Conservation (phyloP, 1,140 invertebrate genomes). For the Spodoptera litura region DNA sequence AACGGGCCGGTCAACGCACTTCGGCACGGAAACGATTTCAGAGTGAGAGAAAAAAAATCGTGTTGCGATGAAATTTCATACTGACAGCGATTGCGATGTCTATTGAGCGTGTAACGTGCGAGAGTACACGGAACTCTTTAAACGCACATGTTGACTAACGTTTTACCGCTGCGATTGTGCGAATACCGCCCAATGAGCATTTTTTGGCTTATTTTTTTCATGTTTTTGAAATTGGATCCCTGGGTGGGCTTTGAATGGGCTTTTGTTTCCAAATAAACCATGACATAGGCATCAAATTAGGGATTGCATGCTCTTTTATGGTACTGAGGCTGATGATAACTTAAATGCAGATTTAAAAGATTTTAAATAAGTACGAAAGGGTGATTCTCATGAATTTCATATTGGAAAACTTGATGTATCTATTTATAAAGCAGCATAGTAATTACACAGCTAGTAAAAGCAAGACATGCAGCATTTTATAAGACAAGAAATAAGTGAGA, state of each 20-base stretch:
- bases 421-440: neutral
- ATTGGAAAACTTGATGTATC: neutral
- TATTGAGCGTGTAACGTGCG: slow-evolving; percentile 53
- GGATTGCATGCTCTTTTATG: slow-evolving; percentile 10
- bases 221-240: slow-evolving; percentile 22
- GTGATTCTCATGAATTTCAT: neutral
- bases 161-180: slow-evolving; percentile 37
- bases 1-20: slow-evolving; percentile 57
- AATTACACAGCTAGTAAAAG: slow-evolving; percentile 7
- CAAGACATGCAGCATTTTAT: slow-evolving; percentile 27
- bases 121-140: slow-evolving; percentile 49
- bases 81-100: slow-evolving; percentile 55
- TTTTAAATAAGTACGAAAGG: neutral
- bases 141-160: slow-evolving; percentile 30
- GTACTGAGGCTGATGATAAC: neutral
- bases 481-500: slow-evolving; percentile 34
- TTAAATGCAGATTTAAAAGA: neutral
- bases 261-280: slow-evolving; percentile 24
- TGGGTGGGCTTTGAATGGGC: slow-evolving; percentile 19
- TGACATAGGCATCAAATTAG: slow-evolving; percentile 26
- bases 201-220: neutral
- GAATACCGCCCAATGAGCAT: neutral
- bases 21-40: slow-evolving; percentile 50
- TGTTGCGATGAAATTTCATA: slow-evolving; percentile 67
- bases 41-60: slow-evolving; percentile 44